phyloP scores from a whole-genome alignment of 2,888 invertebrate genomes.

The Neria commutata region DNA sequence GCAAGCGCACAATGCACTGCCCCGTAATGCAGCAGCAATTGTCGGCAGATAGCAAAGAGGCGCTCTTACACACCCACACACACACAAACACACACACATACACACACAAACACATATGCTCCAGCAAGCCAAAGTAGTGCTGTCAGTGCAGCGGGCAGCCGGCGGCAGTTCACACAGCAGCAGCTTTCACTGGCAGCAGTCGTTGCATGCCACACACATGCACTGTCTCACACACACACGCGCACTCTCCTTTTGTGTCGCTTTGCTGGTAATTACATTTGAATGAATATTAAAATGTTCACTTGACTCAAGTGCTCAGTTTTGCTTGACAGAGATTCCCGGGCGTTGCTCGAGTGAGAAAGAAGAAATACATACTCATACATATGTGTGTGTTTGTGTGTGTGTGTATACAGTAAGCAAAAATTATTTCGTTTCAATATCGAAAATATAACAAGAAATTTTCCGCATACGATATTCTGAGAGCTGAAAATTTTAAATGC shows the following conservation, averaged over 20 bases:
- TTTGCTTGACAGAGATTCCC: background rate
- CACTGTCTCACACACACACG: background rate
- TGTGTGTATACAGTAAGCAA: background rate
- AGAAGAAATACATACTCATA: constrained; percentile 4
- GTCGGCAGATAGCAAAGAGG: background rate
- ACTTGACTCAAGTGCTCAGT: constrained; percentile 24
- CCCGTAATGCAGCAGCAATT: background rate
- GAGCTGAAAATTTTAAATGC: too few relatives aligned
- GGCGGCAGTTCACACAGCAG: background rate
- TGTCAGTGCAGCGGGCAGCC: too few relatives aligned
- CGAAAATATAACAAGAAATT: too few relatives aligned
- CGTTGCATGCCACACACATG: constrained; percentile 19
- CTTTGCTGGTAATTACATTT: constrained; percentile 47
- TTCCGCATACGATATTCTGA: too few relatives aligned
- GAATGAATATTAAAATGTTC: constrained; percentile 45
- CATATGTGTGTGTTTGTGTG: background rate
- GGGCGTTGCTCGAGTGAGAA: background rate
- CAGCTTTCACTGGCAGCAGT: constrained; percentile 18
- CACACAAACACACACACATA: background rate
- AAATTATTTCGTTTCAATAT: too few relatives aligned
- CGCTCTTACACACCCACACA: background rate
- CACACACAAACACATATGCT: background rate
- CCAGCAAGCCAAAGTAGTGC: too few relatives aligned
- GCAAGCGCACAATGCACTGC: background rate
- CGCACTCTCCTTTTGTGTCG: constrained; percentile 14